Base-by-base conservation (phyloP, 37 sponge, comb jelly and placozoan genomes). In the Aplysina aerophoba region DNA sequence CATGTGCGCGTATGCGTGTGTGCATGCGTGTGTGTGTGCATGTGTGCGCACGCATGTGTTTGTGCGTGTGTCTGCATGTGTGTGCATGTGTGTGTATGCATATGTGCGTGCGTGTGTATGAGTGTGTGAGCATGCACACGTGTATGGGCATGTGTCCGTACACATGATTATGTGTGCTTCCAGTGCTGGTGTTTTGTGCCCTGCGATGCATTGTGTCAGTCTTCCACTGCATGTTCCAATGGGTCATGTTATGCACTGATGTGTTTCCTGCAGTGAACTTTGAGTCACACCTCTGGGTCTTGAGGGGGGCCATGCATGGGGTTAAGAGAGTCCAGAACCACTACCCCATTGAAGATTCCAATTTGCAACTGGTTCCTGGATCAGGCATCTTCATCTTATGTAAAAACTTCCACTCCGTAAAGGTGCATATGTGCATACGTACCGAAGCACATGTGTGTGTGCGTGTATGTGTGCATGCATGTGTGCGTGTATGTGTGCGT, bases 331-430 rank as follows among this genome's bases (percentile, higher is more conserved):
- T 89, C 15, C 87, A 75, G 54, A 36, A 64, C 50, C 3, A 44
- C 50, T 44, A 44, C 50, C 50, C 50, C 50, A 44, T 89, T 31
- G 75, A 73, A 41, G 85, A 80, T 20, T 27, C 59, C 6, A 56
- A 81, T 4, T 35, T 44, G 50, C 50, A 44, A 8, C 50, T 89
- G 25, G 63, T 55, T 33, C 73, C 89, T 16, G 82, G 81, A 58
- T 87, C 87, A 14, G 93, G 93, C 19, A 31, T 89, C 31, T 67
- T 88, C 34, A 58, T 93, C 19, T 80, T 84, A 68, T 86, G 90
- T 73, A 55, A 73, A 20, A 93, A 89, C 85, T 93, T 84, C 71
- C 83, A 80, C 78, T 93, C 90, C 59, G 36, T 93, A 37, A 89
- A 87, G 71, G 87, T 86, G 16, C 34, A 37, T 15, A 5, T 71